A percentile compares a stretch with the other conserved stretches of the same genome.
Evolutionary conservation across 2,797 vertebrate genomes (phyloP).

Genomic region (Cirrhinus molitorella): DNA sequence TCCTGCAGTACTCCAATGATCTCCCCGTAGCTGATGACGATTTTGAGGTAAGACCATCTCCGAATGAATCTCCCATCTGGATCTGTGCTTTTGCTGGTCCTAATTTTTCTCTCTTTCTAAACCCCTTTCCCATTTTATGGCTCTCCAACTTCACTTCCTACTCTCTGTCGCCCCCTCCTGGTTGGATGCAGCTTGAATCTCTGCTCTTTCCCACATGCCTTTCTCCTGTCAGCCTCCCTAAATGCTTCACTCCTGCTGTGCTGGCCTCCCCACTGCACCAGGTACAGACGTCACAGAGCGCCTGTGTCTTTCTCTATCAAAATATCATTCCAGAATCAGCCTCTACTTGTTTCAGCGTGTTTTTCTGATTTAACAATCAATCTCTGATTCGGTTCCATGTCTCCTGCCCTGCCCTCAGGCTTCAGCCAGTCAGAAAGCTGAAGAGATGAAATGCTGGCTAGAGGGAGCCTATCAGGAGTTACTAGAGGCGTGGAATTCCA

Average conservation of each 20-base stretch:
- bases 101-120: not conserved
- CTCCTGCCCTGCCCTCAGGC: constrained; percentile 59
- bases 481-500: constrained; percentile 69
- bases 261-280: constrained; percentile 70
- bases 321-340: not conserved
- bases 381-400: not conserved
- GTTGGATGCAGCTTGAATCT: constrained; percentile 69
- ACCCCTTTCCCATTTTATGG: not conserved
- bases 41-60: constrained; percentile 76
- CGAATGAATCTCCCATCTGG: not conserved
- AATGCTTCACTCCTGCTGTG: constrained; percentile 69
- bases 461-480: constrained; percentile 77
- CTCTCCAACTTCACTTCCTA: not conserved
- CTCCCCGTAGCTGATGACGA: constrained; percentile 70
- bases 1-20: constrained; percentile 88
- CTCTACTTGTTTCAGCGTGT: not conserved
- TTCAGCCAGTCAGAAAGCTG: constrained; percentile 70
- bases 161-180: constrained; percentile 28
- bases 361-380: not conserved
- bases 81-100: not conserved
- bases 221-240: constrained; percentile 67
- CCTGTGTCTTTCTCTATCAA: not conserved
- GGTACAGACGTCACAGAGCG: constrained; percentile 61
- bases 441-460: constrained; percentile 82
- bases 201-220: constrained; percentile 63